phyloP scores from a whole-genome alignment of 1,140 invertebrate species.

The Zaprionus gabonicus region DNA sequence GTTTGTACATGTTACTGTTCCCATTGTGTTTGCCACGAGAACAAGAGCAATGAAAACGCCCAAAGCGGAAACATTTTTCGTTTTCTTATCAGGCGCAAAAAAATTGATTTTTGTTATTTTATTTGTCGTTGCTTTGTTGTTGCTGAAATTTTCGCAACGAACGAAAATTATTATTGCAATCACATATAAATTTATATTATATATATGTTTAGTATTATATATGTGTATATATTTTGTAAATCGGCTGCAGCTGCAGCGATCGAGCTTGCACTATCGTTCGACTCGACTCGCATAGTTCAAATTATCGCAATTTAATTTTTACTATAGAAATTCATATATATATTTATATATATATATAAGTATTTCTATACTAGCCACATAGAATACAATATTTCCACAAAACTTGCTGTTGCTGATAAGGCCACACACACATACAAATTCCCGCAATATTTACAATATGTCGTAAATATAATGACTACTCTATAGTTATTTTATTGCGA shows the following conservation, averaged over 20 bases:
- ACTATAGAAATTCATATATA: conserved; percentile 26
- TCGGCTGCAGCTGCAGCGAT: conserved; percentile 41
- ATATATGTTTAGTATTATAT: conserved; percentile 5
- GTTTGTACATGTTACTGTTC: neutral
- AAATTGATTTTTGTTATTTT: conserved; percentile 73
- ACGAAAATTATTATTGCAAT: conserved; percentile 34
- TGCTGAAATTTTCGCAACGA: conserved; percentile 68
- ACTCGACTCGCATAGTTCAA: conserved; percentile 62
- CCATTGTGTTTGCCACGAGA: neutral
- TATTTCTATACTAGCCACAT: neutral
- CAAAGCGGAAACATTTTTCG: conserved; percentile 78
- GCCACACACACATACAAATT: conserved; percentile 1
- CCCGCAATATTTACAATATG: conserved; percentile 32
- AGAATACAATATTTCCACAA: conserved; percentile 43
- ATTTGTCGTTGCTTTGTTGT: conserved; percentile 43
- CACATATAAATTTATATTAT: conserved; percentile 26
- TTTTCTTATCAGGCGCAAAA: conserved; percentile 77
- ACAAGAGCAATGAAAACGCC: conserved; percentile 48
- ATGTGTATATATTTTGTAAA: conserved; percentile 20
- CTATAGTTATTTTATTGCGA: conserved; percentile 28
- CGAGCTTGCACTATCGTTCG: conserved; percentile 28
- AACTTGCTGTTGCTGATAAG: conserved; percentile 62
- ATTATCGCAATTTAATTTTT: conserved; percentile 74
- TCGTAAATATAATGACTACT: conserved; percentile 55
- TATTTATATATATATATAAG: conserved; percentile 10